Conservation (phyloP, 2,113 vertebrate species). For the Panthera uncia region DNA sequence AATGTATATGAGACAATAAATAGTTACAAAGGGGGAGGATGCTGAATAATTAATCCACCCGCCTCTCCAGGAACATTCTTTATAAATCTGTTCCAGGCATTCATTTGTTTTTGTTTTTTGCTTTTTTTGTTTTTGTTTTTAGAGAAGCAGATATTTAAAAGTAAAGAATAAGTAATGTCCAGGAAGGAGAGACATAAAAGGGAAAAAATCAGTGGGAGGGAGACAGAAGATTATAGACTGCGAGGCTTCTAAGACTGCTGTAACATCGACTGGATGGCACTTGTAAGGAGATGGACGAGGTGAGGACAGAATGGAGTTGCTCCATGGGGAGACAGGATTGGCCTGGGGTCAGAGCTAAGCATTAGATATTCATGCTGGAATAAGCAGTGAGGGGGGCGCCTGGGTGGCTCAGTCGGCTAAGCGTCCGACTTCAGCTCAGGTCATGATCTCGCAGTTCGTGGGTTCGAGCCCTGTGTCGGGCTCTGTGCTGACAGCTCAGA, state of each 20-base stretch:
- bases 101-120: conserved; percentile 46
- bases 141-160: conserved; percentile 78
- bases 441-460: too few relatives aligned
- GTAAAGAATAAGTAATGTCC: conserved; percentile 75
- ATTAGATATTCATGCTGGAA: background rate
- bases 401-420: too few relatives aligned
- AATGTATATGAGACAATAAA: conserved; percentile 77
- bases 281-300: background rate
- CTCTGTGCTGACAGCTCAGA: too few relatives aligned
- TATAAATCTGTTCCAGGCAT: conserved; percentile 73
- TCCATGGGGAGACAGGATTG: background rate
- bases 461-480: too few relatives aligned
- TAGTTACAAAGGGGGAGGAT: conserved; percentile 74
- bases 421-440: too few relatives aligned
- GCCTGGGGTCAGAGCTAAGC: background rate
- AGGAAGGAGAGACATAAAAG: conserved; percentile 55
- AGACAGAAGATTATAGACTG: conserved; percentile 54
- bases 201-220: conserved; percentile 39
- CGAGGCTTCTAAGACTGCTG: background rate
- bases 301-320: background rate
- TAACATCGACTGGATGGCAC: rapidly evolving
- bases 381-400: too few relatives aligned
- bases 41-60: conserved; percentile 79
- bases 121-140: background rate
- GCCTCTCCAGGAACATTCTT: conserved; percentile 68